Conservation (phyloP, 2,888 invertebrate species). For the Xestia rhomboidea region DNA sequence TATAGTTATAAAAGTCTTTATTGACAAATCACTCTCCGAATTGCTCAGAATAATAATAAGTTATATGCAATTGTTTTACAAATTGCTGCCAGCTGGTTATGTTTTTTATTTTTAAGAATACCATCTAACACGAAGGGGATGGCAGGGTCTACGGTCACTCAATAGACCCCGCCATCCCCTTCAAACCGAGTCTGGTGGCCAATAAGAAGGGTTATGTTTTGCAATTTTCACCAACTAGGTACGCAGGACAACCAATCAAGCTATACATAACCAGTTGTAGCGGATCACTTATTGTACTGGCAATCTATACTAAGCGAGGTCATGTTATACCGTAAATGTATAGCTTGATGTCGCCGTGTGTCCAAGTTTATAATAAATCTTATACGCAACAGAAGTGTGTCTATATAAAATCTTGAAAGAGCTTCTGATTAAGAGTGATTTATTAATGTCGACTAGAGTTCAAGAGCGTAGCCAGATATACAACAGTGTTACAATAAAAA, state of each 20-base stretch:
- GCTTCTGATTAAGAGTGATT: constrained; percentile 21
- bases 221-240: not conserved
- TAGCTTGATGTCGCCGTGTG: not conserved
- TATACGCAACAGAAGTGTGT: not conserved
- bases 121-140: too few species aligned
- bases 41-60: not conserved
- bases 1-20: constrained; percentile 6
- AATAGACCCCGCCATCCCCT: too few species aligned
- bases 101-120: not conserved
- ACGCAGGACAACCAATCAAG: not conserved
- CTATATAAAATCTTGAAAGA: not conserved
- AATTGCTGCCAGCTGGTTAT: not conserved
- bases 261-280: not conserved
- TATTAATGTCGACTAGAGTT: constrained; percentile 15
- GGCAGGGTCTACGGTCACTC: too few species aligned
- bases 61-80: not conserved
- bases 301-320: not conserved
- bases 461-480: not conserved
- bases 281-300: not conserved
- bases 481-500: not conserved
- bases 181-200: not conserved
- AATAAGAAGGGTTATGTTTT: not conserved
- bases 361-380: not conserved
- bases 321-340: not conserved
- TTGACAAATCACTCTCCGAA: constrained; percentile 29